Conservation (phyloP, 1,140 invertebrate genomes). For the Orius insidiosus region DNA sequence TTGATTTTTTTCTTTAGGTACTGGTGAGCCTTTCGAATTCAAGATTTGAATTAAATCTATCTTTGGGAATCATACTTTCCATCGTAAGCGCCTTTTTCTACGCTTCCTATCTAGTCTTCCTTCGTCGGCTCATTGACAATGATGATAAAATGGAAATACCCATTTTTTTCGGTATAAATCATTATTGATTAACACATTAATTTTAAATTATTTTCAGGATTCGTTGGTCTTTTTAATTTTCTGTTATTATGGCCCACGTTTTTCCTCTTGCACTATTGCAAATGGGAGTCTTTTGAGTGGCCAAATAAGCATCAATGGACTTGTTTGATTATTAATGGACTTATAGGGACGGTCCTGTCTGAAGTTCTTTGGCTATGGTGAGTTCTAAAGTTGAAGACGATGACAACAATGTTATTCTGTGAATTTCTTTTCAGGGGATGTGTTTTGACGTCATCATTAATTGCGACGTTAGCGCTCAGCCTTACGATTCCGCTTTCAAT, state of each 20-base stretch:
- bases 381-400: slow-evolving; percentile 20
- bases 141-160: slow-evolving; percentile 79
- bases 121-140: slow-evolving; percentile 61
- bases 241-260: slow-evolving; percentile 72
- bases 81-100: slow-evolving; percentile 70
- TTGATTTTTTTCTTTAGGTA: slow-evolving; percentile 30
- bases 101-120: slow-evolving; percentile 65
- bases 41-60: slow-evolving; percentile 36
- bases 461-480: slow-evolving; percentile 65
- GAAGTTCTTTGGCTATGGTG: slow-evolving; percentile 80
- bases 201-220: slow-evolving; percentile 35
- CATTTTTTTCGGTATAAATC: slow-evolving; percentile 65
- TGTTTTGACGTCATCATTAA: slow-evolving; percentile 72
- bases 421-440: slow-evolving; percentile 47
- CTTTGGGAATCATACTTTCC: slow-evolving; percentile 54
- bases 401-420: slow-evolving; percentile 8
- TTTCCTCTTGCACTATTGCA: slow-evolving; percentile 60
- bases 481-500: slow-evolving; percentile 73
- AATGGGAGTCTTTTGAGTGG: slow-evolving; percentile 62
- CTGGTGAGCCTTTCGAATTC: slow-evolving; percentile 54
- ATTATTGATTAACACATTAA: slow-evolving; percentile 11
- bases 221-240: slow-evolving; percentile 71
- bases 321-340: slow-evolving; percentile 60
- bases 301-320: slow-evolving; percentile 61
- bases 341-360: slow-evolving; percentile 72